Evolutionary conservation across 1,140 invertebrate genomes (phyloP), one percentile per base, ranked within the genome.

Genomic region (Sinonovacula constricta): DNA sequence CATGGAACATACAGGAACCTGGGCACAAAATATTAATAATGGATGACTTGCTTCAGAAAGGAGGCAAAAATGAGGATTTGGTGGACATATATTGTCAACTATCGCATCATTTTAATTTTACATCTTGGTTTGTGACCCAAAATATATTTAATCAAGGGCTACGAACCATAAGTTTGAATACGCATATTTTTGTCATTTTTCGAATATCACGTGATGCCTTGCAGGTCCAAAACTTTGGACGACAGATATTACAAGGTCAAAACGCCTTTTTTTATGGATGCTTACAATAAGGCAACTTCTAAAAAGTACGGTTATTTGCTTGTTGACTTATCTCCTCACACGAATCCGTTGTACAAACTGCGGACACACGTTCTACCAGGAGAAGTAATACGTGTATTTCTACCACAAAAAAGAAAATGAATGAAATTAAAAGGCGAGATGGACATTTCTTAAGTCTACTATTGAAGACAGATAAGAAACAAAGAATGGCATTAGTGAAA

Each of bases 201-300:
- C 63, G 51, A 31, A 82, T 76, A 36, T 33, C 45, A 28, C 62
- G 81, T 63, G 81, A 82, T 79, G 28, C 62, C 36, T 34, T 79
- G 53, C 81, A 80, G 36, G 70, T 82, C 14, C 49, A 77, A 31
- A 82, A 66, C 5, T 80, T 82, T 34, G 81, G 59, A n/a, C 74
- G 53, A 62, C 81, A 82, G 51, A 68, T 82, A 45, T 79, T 82
- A 49, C 70, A 76, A 18, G 77, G 77, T 7, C 65, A 69, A 57
- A 59, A 39, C 1, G 59, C 59, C 33, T 82, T 74, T 79, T 81
- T 78, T 45, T n/a, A 79, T 76, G 66, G 76, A 82, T 31, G 66
- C 63, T 7, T 82, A 71, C 56, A 51, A 53, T 15, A 82, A 79
- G 60, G 65, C 76, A 22, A 72, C 57, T 34, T 18, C 39, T 31